Base-by-base conservation (phyloP, 2,888 invertebrate species). In the Lithophane socia region DNA sequence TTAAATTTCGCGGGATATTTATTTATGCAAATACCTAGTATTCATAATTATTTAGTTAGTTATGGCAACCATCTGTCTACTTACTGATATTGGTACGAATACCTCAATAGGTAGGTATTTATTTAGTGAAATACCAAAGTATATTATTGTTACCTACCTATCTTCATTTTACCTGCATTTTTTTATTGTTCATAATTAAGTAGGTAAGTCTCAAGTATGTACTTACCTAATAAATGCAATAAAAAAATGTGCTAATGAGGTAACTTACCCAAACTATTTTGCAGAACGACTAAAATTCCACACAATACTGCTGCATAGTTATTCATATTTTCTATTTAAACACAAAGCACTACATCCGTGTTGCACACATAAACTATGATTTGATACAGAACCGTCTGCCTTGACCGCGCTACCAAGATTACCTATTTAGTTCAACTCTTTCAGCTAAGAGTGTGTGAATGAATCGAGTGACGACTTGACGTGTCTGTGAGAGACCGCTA, bases 381-480 rank as follows among this genome's bases (percentile, higher is more conserved):
- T 73, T 78, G 64, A 63, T 60, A 75, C 67, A 86, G 83, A 80
- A 84, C 89, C 80, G 79, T 79, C 78, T 83, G 76, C 69, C 74
- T 79, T 82, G 76, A 89, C 79, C 86, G 79, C 80, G 80, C 81
- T 75, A 70, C 73, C 49, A 77, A 77, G 86, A 89, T 86, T 77
- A 86, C 24, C 54, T 54, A 58, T 76, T 71, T 47, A 82, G 72
- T 69, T 82, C 78, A 82, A 64, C 63, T 80, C 42, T 56, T 75
- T 86, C 83, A 76, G 75, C 68, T 70, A 67, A 67, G 73, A 77
- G 42, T 61, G 63, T 37, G 5, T 37, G 63, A 42, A 73, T 21
- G 56, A 65, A 49, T 60, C 69, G 56, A 70, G 52, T 54, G 58
- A 58, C 60, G 82, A 58, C 21, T 56, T n/a, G 29, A 58, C 29